These are phyloP conservation scores for Halcyon senegalensis DNA, from an alignment of 2,113 vertebrate species.

Conservation along the genomic window DNA sequence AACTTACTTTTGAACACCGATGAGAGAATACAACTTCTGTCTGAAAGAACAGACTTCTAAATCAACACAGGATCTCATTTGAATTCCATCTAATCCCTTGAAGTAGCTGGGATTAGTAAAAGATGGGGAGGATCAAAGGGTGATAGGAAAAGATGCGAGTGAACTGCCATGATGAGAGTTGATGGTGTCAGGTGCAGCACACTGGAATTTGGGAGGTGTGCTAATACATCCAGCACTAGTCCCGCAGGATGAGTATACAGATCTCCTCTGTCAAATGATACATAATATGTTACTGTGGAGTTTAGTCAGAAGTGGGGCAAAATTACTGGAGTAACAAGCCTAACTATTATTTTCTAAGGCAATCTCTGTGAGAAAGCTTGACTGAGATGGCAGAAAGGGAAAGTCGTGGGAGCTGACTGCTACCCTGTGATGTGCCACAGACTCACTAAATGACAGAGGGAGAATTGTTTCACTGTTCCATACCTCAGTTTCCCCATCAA, in stretches of 20 bases:
- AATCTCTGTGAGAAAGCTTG: not conserved
- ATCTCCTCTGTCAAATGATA: not conserved
- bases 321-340: conserved; percentile 12
- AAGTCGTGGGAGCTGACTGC: not conserved
- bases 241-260: not conserved
- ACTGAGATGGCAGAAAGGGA: not conserved
- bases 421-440: not conserved
- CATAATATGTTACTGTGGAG: not conserved
- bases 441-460: not conserved
- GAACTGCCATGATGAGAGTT: not conserved
- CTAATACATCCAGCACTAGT: not conserved
- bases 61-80: conserved; percentile 23
- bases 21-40: not conserved
- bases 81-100: conserved; percentile 26
- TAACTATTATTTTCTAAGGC: conserved; percentile 8
- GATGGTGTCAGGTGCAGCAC: not conserved
- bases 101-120: conserved; percentile 37
- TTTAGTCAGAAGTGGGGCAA: not conserved
- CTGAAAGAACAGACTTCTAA: not conserved
- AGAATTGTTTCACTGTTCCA: not conserved
- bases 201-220: not conserved
- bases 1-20: not conserved
- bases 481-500: conserved; percentile 37
- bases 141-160: not conserved
- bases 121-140: conserved; percentile 36